phyloP scores from a whole-genome alignment of 2,113 vertebrate genomes.

The Stercorarius parasiticus region DNA sequence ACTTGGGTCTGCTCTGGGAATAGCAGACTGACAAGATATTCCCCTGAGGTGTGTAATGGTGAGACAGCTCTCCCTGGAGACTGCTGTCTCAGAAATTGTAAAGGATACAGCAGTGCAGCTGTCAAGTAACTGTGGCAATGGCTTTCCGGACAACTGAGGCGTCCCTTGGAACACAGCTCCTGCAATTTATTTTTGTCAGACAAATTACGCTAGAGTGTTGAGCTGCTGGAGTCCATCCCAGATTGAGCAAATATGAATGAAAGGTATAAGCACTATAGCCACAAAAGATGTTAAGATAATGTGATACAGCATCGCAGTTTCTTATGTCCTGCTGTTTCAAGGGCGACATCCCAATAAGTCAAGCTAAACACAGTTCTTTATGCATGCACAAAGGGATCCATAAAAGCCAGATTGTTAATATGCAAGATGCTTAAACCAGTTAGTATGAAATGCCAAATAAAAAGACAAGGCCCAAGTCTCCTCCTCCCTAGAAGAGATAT shows the following conservation, averaged over 20 bases:
- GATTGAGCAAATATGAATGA: constrained; percentile 25
- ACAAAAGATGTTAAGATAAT: not conserved
- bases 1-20: not conserved
- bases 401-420: not conserved
- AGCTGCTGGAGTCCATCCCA: constrained; percentile 2
- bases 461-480: not conserved
- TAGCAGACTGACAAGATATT: not conserved
- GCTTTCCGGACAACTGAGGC: not conserved
- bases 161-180: not conserved
- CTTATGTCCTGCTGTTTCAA: not conserved
- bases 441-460: not conserved
- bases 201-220: not conserved
- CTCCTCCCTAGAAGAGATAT: not conserved
- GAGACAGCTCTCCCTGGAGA: not conserved
- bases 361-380: not conserved
- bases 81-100: not conserved
- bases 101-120: not conserved
- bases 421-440: not conserved
- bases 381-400: not conserved
- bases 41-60: not conserved
- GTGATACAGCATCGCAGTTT: fast-evolving
- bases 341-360: not conserved
- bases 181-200: constrained; percentile 39
- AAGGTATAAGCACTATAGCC: not conserved
- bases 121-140: not conserved